Conservation (phyloP, 2,888 invertebrate genomes). For the Chirona hameri region DNA sequence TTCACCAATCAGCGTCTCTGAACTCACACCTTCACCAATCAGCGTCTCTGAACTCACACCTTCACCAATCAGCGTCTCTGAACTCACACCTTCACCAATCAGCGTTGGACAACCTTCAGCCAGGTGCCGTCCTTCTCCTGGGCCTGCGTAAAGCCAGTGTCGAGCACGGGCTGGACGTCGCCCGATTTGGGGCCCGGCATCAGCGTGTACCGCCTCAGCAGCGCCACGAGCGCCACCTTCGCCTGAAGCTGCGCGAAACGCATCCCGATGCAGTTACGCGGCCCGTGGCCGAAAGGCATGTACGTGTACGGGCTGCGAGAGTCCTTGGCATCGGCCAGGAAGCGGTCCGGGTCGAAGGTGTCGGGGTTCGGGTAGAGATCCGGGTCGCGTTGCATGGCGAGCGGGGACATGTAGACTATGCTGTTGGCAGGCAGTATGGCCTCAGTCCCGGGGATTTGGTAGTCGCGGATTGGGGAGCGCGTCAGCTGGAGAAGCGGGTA, state of each 20-base stretch:
- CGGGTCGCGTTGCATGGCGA: conserved; percentile 32
- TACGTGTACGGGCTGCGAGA: not conserved
- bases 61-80: not conserved
- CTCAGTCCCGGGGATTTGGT: conserved; percentile 29
- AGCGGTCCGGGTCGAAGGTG: conserved; percentile 32
- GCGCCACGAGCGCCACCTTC: conserved; percentile 5
- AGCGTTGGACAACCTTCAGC: not conserved
- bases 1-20: too few species aligned
- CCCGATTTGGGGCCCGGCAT: not conserved
- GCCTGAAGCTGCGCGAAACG: conserved; percentile 31
- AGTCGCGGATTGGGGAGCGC: conserved; percentile 25
- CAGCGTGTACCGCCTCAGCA: not conserved
- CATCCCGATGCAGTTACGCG: conserved; percentile 36
- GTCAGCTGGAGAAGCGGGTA: not conserved
- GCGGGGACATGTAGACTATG: conserved; percentile 5
- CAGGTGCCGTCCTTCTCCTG: not conserved
- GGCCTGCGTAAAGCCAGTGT: not conserved
- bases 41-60: too few species aligned
- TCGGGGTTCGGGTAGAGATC: conserved; percentile 31
- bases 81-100: not conserved
- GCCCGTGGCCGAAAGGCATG: conserved; percentile 35
- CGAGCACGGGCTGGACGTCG: not conserved
- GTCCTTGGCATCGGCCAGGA: conserved; percentile 26
- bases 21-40: too few species aligned
- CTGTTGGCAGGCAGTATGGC: not conserved